Conservation (phyloP, 2,888 invertebrate genomes). For the Pandemis heparana region DNA sequence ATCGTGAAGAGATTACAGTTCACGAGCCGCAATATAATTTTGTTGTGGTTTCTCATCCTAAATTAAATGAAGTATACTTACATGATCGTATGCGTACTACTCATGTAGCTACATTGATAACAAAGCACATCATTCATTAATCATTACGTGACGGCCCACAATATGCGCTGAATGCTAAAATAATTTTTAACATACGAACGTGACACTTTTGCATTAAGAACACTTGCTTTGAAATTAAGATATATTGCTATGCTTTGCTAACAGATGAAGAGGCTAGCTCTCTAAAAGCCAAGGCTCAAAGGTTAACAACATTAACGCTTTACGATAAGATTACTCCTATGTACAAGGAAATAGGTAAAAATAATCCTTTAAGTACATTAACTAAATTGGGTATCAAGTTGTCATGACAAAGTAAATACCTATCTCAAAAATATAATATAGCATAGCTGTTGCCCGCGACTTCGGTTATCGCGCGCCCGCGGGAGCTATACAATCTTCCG, state of each 20-base stretch:
- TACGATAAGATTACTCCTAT: neutral
- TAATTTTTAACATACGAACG: conserved; percentile 32
- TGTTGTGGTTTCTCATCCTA: too few relatives aligned
- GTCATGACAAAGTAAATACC: too few relatives aligned
- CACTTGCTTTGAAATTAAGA: conserved; percentile 15
- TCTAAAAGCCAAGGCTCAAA: neutral
- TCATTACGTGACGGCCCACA: conserved; percentile 34
- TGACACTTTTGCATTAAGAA: conserved; percentile 24
- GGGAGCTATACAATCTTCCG: neutral
- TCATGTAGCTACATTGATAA: conserved; percentile 15
- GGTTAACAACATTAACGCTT: neutral
- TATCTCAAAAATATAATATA: too few relatives aligned
- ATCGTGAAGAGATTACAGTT: too few relatives aligned
- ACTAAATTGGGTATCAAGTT: too few relatives aligned
- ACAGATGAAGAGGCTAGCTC: neutral
- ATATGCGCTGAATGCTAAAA: conserved; percentile 39
- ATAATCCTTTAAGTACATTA: too few relatives aligned
- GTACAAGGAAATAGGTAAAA: neutral
- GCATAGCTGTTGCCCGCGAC: too few relatives aligned
- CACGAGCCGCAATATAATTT: too few relatives aligned
- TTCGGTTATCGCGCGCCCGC: neutral
- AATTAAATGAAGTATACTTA: too few relatives aligned
- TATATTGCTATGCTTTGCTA: neutral
- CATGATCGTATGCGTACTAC: neutral
- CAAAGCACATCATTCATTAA: conserved; percentile 35